Conservation (phyloP, 2,113 vertebrate species). For the Hyla sarda region DNA sequence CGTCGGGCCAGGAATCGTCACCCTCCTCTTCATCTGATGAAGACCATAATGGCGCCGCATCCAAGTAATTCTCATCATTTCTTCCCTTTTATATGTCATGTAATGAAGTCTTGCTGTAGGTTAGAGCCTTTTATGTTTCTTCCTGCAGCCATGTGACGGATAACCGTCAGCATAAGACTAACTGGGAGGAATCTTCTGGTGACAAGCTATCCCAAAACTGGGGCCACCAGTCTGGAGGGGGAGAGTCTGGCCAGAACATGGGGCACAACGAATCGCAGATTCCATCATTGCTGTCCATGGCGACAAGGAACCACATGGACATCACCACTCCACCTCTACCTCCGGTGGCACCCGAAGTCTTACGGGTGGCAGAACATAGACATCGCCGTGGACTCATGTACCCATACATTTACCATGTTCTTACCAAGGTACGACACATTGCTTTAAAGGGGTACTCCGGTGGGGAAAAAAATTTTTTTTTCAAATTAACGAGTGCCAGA, state of each 20-base stretch:
- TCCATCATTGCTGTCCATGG: conserved; percentile 91
- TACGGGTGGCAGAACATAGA: conserved; percentile 89
- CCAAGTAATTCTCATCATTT: conserved; percentile 76
- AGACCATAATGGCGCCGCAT: conserved; percentile 81
- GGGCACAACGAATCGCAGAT: conserved; percentile 82
- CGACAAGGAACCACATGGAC: conserved; percentile 91
- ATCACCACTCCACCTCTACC: conserved; percentile 91
- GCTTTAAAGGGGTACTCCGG: no score
- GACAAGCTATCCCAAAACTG: conserved; percentile 63
- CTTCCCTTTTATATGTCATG: neutral
- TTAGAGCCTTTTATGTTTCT: conserved; percentile 32
- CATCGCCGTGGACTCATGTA: conserved; percentile 92
- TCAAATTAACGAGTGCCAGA: no score
- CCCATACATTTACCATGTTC: conserved; percentile 89
- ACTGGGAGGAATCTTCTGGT: conserved; percentile 78
- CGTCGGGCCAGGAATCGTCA: conserved; percentile 82
- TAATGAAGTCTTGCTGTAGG: conserved; percentile 1
- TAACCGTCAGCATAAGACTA: conserved; percentile 72
- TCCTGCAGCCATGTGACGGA: conserved; percentile 80
- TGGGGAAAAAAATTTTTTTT: no score
- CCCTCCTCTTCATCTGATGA: conserved; percentile 88
- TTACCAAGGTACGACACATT: conserved; percentile 84
- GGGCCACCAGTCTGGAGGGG: conserved; percentile 65
- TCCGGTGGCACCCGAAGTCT: conserved; percentile 87
- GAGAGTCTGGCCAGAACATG: conserved; percentile 72